Evolutionary conservation across 2,888 invertebrate species (phyloP).

Genomic region (Folsomia manolachei): DNA sequence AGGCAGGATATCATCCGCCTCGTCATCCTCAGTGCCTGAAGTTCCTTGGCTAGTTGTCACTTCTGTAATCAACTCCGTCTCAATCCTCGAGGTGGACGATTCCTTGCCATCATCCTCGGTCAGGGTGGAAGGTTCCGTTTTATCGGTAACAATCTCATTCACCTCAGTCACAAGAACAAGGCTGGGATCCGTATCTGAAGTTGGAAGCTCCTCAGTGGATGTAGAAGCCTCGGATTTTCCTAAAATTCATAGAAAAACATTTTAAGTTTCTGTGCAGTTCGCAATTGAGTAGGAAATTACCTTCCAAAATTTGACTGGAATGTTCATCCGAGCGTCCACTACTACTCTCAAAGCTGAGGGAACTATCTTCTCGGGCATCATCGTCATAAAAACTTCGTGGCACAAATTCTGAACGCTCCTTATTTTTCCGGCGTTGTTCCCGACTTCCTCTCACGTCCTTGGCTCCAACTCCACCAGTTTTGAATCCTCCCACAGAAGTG

Average conservation of each 20-base stretch:
- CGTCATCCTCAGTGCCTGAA: background rate
- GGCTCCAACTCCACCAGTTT: slow-evolving; percentile 17
- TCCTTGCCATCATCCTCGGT: background rate
- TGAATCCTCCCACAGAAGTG: slow-evolving; percentile 30
- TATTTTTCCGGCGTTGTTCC: slow-evolving; percentile 44
- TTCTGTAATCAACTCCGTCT: background rate
- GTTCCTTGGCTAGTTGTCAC: background rate
- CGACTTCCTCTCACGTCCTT: slow-evolving; percentile 42
- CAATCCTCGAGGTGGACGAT: background rate
- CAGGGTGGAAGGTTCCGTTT: background rate
- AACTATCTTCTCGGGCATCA: slow-evolving; percentile 41
- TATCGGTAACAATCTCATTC: background rate
- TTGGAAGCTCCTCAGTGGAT: background rate
- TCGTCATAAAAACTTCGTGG: slow-evolving; percentile 37
- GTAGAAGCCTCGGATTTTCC: background rate
- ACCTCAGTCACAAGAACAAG: background rate
- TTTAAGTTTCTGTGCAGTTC: too few species aligned
- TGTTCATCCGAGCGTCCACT: slow-evolving; percentile 18
- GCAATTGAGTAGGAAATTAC: too few species aligned
- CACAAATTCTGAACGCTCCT: slow-evolving; percentile 33
- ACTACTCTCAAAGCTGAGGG: slow-evolving; percentile 14
- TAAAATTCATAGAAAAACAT: background rate
- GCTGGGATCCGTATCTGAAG: background rate
- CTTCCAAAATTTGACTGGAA: slow-evolving; percentile 31
- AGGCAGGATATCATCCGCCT: background rate